Evolutionary conservation across 2,888 invertebrate genomes (phyloP), one percentile per base, ranked within the genome.

Genomic region (Ophion slaviceki): DNA sequence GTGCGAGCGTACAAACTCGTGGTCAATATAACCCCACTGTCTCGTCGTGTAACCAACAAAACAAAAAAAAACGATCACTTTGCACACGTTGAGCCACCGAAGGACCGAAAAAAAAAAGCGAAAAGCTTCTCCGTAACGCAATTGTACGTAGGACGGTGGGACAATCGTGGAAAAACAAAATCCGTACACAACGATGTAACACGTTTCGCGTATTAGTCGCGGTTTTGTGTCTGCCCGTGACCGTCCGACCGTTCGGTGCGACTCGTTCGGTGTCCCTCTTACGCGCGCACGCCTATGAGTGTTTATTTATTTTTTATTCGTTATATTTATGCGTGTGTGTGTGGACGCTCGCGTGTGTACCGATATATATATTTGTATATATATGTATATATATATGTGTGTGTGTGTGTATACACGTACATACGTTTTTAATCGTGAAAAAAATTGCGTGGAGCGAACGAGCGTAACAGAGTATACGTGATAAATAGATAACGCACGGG

Each of bases 141-240:
- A 57, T 76, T 76, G 36, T 32, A 66, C 14, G 45, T 67, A n/a
- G 6, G 47, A 77, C 32, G 20, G 53, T n/a, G 74, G 28, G n/a
- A 53, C 61, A 62, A 68, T 59, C 59, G 28, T 28, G 61, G 61
- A 78, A 61, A 78, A 78, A 70, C n/a, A 47, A 68, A 68, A n/a
- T 47, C 57, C 59, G 61, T 53, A 71, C 67, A 53, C 71, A 64
- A 62, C 53, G 79, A 71, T 80, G 70, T 47, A 71, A 80, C 71
- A 80, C 79, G 79, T 80, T 80, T 77, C 64, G 71, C 62, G 79
- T 78, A 68, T 79, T 79, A 64, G 79, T 80, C 77, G 77, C 45
- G 62, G 70, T 71, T 67, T 62, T 74, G 77, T 77, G 67, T 66
- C 76, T 66, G 62, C 64, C 66, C 77, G 67, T 64, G 79, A 47